Conservation (phyloP, 64 coral and sea anemone species). For the Montipora efflorescens region DNA sequence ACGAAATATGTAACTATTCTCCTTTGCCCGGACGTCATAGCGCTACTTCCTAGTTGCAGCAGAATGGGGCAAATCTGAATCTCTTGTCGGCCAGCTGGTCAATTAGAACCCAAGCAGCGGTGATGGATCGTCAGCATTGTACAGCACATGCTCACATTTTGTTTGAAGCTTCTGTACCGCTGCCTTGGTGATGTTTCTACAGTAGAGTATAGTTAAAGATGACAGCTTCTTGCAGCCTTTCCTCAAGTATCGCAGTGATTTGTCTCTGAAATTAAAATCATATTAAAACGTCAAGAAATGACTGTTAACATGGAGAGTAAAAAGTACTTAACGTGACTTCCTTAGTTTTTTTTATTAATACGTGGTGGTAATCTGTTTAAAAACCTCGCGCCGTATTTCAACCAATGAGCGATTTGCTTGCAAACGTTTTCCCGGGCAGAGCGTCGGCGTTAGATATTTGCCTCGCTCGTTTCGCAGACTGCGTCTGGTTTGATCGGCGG, state of each 20-base stretch:
- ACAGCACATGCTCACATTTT: conserved; percentile 77
- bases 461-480: no score
- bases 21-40: no score
- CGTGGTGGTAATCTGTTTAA: no score
- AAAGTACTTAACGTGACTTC: no score
- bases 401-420: background rate
- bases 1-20: no score
- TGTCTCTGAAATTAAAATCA: conserved; percentile 15
- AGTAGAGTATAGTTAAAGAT: conserved; percentile 88
- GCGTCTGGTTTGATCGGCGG: no score
- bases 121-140: conserved; percentile 81
- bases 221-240: conserved; percentile 86
- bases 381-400: no score
- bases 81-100: background rate
- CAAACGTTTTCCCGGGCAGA: background rate
- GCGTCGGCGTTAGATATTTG: no score
- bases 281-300: background rate
- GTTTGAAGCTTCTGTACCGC: conserved; percentile 89
- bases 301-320: no score
- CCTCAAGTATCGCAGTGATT: conserved; percentile 78
- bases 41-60: background rate
- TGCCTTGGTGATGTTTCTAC: conserved; percentile 82
- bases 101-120: conserved; percentile 20
- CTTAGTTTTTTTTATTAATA: no score
- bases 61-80: background rate